Conservation (phyloP, 2,888 invertebrate species). For the Diogma glabrata region DNA sequence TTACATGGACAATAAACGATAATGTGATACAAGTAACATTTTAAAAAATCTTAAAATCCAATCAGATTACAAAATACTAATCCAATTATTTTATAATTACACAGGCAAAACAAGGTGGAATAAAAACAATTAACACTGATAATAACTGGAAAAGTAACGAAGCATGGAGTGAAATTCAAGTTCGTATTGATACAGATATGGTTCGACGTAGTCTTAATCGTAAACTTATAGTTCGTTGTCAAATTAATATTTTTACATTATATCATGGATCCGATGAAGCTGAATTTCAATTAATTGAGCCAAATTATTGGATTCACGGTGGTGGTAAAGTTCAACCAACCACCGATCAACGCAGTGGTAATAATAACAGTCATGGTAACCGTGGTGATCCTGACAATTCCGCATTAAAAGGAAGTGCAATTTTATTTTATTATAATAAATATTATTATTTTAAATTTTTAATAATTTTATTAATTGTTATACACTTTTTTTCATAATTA, state of each 20-base stretch:
- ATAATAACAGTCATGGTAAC: constrained; percentile 14
- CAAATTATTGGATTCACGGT: constrained; percentile 17
- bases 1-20: constrained; percentile 37
- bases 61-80: background rate
- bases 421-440: constrained; percentile 7
- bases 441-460: constrained; percentile 2
- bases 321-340: constrained; percentile 20
- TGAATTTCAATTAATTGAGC: constrained; percentile 18
- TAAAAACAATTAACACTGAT: constrained; percentile 13
- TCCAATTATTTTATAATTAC: background rate
- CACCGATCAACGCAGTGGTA: constrained; percentile 19
- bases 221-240: constrained; percentile 19
- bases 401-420: constrained; percentile 17
- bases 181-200: constrained; percentile 20
- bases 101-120: constrained; percentile 19
- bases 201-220: constrained; percentile 13
- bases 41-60: constrained; percentile 34
- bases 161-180: constrained; percentile 19
- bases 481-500: constrained; percentile 1
- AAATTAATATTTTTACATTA: constrained; percentile 19
- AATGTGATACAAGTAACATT: constrained; percentile 19
- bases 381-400: constrained; percentile 21
- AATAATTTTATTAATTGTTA: constrained; percentile 6
- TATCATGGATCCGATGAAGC: constrained; percentile 18
- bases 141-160: constrained; percentile 16